These are phyloP conservation scores for Sitobion miscanthi DNA, from an alignment of 1,140 invertebrate genomes.

Conservation along the genomic window DNA sequence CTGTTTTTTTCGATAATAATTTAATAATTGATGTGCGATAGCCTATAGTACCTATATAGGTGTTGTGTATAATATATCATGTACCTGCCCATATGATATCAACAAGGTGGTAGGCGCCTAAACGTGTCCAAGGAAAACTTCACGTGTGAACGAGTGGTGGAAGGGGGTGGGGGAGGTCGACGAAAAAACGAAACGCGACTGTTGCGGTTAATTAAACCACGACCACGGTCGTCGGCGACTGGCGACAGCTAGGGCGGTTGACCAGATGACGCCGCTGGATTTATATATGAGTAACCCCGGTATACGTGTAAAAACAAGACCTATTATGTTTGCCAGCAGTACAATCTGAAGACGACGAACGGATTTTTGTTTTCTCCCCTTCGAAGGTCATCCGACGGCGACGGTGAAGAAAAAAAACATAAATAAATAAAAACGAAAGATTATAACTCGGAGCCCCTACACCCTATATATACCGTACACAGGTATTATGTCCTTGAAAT, in stretches of 20 bases:
- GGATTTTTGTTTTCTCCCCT: not conserved
- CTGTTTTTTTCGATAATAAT: not conserved
- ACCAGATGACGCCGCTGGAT: not conserved
- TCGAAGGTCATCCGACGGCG: not conserved
- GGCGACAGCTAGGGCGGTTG: not conserved
- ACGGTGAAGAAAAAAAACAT: not conserved
- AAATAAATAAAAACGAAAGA: not conserved
- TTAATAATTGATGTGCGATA: not conserved
- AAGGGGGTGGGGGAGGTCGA: too few relatives aligned
- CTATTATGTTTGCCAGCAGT: too few relatives aligned
- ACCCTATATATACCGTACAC: not conserved
- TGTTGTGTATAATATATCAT: too few relatives aligned
- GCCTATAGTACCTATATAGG: not conserved
- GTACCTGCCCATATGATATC: not conserved
- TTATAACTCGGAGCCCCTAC: not conserved
- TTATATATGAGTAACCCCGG: not conserved
- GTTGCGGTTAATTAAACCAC: slow-evolving; percentile 7
- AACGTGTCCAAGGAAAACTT: not conserved
- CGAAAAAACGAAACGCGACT: not conserved
- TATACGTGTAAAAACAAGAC: not conserved
- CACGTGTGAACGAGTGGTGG: not conserved
- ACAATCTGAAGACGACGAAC: not conserved
- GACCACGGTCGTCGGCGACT: not conserved
- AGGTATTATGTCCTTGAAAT: not conserved
- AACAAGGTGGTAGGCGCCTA: not conserved